phyloP scores from a whole-genome alignment of 2,888 invertebrate species.

The Reticulitermes lucifugus region DNA sequence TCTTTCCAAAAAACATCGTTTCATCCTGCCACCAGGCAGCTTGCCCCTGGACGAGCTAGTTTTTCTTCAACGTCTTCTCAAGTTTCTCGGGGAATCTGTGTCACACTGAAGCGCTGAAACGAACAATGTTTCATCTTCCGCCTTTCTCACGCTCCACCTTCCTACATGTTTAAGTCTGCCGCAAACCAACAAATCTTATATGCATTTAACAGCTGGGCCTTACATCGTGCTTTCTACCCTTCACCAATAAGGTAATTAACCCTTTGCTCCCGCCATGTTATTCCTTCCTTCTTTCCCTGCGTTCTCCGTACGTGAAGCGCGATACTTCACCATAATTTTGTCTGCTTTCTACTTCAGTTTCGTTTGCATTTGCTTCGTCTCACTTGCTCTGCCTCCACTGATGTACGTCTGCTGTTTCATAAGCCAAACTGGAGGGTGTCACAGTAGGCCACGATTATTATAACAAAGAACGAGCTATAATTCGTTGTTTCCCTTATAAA shows the following conservation, averaged over 20 bases:
- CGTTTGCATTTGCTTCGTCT: background rate
- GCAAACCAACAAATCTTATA: too few relatives aligned
- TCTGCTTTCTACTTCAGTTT: background rate
- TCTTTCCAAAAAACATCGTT: too few relatives aligned
- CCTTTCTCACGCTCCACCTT: too few relatives aligned
- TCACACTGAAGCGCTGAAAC: too few relatives aligned
- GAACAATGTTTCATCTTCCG: too few relatives aligned
- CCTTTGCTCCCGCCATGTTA: background rate
- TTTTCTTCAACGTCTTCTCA: too few relatives aligned
- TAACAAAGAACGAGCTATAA: background rate
- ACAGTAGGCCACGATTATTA: background rate
- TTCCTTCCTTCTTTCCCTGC: background rate
- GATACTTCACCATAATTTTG: background rate
- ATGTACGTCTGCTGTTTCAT: background rate
- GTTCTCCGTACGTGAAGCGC: background rate
- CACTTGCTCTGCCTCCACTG: background rate
- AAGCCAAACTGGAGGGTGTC: background rate
- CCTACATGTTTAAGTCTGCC: too few relatives aligned
- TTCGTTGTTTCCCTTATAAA: background rate
- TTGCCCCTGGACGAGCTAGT: too few relatives aligned
- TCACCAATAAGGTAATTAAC: background rate
- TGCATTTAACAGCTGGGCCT: too few relatives aligned
- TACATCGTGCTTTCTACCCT: too few relatives aligned
- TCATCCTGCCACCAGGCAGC: too few relatives aligned
- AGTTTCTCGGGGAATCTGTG: too few relatives aligned